Evolutionary conservation across 2,888 invertebrate genomes (phyloP).

Genomic region (Corythucha ciliata): DNA sequence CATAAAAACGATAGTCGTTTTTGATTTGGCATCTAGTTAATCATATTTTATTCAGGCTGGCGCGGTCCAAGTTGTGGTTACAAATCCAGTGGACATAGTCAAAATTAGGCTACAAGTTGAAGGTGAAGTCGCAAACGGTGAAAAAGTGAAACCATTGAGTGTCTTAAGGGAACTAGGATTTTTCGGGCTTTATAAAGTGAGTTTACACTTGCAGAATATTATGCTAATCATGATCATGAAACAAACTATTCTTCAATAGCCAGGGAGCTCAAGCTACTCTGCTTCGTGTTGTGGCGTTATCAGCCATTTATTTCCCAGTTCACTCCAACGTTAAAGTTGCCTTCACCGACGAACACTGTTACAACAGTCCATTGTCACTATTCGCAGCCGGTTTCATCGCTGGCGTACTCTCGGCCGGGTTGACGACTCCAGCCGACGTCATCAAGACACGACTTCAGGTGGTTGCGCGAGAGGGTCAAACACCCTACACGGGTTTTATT

Average conservation of each 20-base stretch:
- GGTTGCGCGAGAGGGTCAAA: constrained; percentile 88
- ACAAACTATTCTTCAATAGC: too few species aligned
- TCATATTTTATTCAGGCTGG: constrained; percentile 69
- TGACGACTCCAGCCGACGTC: constrained; percentile 98
- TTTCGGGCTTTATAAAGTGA: constrained; percentile 88
- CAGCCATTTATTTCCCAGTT: constrained; percentile 95
- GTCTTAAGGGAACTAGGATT: constrained; percentile 93
- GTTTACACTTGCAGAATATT: not conserved
- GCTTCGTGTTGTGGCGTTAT: constrained; percentile 91
- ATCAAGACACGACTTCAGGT: constrained; percentile 94
- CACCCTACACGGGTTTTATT: constrained; percentile 83
- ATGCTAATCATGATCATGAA: not conserved
- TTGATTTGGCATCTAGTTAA: too few species aligned
- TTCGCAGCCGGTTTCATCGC: constrained; percentile 79
- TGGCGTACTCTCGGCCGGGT: constrained; percentile 92
- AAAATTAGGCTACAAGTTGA: constrained; percentile 98
- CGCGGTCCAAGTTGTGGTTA: constrained; percentile 91
- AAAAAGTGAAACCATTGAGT: constrained; percentile 75
- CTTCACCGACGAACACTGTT: constrained; percentile 91
- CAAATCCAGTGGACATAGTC: constrained; percentile 97
- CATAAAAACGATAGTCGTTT: not conserved
- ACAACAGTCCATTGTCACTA: constrained; percentile 80
- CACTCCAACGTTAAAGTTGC: constrained; percentile 91
- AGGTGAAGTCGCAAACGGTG: constrained; percentile 80
- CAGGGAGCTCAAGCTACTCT: constrained; percentile 88